Base-by-base conservation (phyloP, 2,113 vertebrate species). In the Corythaixoides concolor region DNA sequence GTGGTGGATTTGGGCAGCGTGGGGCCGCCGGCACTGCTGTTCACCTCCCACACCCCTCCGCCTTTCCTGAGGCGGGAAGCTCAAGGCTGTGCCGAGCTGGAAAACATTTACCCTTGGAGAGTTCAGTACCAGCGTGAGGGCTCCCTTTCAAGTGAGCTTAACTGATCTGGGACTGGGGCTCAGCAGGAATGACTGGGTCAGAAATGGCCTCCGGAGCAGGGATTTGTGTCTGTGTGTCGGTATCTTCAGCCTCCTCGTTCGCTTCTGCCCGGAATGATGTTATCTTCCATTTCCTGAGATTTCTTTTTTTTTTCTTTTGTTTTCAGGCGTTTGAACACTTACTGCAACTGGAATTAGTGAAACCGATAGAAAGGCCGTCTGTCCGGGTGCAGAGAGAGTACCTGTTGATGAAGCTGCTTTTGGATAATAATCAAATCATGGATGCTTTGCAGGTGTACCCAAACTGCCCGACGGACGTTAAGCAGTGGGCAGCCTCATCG, bases 321-420 rank as follows among this genome's bases (percentile, higher is more conserved):
- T 73, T 93, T 64, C 5, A 99, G 99, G 99, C 99, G 2, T 99
- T 99, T 87, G 99, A 99, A 91, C 99, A 99, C 67, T 96, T 99
- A 59, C 96, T 99, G 53, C 98, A 99, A 86, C 98, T 99, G 97
- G 99, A 99, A 89, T 77, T 99, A 90, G 98, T 99, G 86, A 97
- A 96, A n/a, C 98, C 99, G 0, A 74, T 99, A 41, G 99, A 99
- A 39, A 90, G 98, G 26, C 96, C 98, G 0, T 94, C 97, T 1
- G 93, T 94, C 5, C 99, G 98, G 43, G 96, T 97, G 3, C 99
- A 99, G 98, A 98, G 95, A 20, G 99, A 99, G 55, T 99, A 98
- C 78, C 98, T 99, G 75, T 95, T 99, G 11, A 97, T 99, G 99
- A 98, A 96, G 15, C 98, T 99, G 56, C 98, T 99, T 87, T 90